These are phyloP conservation scores for Pygoscelis antarcticus DNA, from an alignment of 2,113 vertebrate species.

Conservation along the genomic window DNA sequence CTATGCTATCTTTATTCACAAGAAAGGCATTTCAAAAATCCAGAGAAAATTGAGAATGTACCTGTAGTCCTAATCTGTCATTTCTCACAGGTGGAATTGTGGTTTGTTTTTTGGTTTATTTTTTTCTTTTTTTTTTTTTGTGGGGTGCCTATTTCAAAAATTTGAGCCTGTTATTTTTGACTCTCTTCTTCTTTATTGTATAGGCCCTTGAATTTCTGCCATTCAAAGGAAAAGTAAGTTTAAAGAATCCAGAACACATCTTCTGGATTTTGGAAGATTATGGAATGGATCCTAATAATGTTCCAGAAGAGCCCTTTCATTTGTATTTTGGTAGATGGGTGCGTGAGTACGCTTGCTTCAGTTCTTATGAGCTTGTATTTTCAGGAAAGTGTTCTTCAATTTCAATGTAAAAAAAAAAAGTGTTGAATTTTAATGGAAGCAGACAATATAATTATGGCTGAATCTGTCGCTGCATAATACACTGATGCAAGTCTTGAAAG, in stretches of 20 bases:
- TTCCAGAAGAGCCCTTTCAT: constrained; percentile 85
- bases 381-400: neutral
- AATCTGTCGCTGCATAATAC: neutral
- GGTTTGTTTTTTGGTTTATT: fast-evolving
- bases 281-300: constrained; percentile 88
- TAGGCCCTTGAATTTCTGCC: constrained; percentile 93
- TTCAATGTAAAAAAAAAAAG: neutral
- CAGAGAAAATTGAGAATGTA: neutral
- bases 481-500: neutral
- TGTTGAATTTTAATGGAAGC: neutral
- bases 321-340: constrained; percentile 98
- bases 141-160: fast-evolving
- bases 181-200: neutral
- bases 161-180: fast-evolving
- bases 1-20: neutral
- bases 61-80: neutral
- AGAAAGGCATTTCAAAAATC: neutral
- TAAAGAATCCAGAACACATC: constrained; percentile 88
- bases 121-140: neutral
- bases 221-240: constrained; percentile 90
- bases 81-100: neutral
- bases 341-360: constrained; percentile 49
- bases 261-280: constrained; percentile 96
- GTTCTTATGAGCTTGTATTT: neutral
- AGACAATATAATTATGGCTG: neutral